Evolutionary conservation across 2,113 vertebrate species (phyloP), one percentile per base, ranked within the genome.

Genomic region (Pedionomus torquatus): DNA sequence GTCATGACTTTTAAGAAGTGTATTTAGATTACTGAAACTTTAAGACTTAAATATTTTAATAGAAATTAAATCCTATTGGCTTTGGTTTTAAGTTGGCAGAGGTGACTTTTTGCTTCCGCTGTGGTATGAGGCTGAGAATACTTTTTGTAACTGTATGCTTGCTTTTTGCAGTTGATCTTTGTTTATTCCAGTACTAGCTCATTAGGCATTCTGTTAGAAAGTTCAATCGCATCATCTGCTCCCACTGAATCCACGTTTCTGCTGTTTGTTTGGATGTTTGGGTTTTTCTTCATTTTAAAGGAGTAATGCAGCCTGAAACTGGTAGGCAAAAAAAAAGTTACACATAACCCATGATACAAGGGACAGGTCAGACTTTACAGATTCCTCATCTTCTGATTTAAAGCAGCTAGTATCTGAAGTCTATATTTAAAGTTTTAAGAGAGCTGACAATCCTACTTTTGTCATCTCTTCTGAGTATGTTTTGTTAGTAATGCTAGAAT

Each of bases 401-500:
- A 89, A 91, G 92, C 89, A 35, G n/a, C 93, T 95, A 86, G 75
- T 87, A 74, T 90, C 76, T 6, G 7, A 82, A 75, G 55, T 92
- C 82, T 94, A 80, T 93, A 90, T 97, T 96, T 95, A 92, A 96
- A 93, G 26, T 85, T 97, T 81, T 60, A 91, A 94, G 95, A 84
- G 95, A 90, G 92, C 58, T 97, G 92, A 93, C 89, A 94, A 91
- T 96, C 91, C 83, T 95, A 39, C 66, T 44, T 75, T 89, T 96
- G 84, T 82, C 97, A 95, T 55, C 88, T 96, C 77, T 92, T 96
- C 54, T 74, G 86, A 89, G 80, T 92, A 94, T 92, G 94, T 98
- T 97, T 96, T 97, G 65, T 95, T 98, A 95, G 97, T 95, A 89
- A 97, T 87, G 83, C 71, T 97, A 97, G 93, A 97, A 90, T 92